A percentile compares a stretch with the other conserved stretches of the same genome.
These are phyloP conservation scores for Elymnias hypermnestra DNA, from an alignment of 1,140 invertebrate genomes.

Conservation along the genomic window DNA sequence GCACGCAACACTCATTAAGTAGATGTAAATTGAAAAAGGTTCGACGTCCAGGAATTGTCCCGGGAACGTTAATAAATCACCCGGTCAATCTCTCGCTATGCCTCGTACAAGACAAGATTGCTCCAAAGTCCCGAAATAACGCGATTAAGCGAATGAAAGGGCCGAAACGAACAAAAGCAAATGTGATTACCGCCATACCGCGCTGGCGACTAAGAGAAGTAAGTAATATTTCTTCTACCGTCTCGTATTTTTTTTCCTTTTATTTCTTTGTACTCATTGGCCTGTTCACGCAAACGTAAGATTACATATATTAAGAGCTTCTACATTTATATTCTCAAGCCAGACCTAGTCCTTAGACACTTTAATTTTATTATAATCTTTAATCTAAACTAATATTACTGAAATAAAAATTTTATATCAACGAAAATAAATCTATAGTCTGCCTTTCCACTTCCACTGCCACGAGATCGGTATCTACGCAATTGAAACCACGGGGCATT, in stretches of 20 bases:
- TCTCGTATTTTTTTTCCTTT: conserved; percentile 29
- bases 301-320: conserved; percentile 29
- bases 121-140: conserved; percentile 61
- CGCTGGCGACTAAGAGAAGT: conserved; percentile 64
- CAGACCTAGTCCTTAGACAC: too few species aligned
- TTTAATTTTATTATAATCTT: too few species aligned
- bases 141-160: conserved; percentile 71
- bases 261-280: conserved; percentile 27
- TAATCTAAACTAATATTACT: too few species aligned
- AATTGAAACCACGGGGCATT: too few species aligned
- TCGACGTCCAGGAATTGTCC: conserved; percentile 5
- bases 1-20: not conserved
- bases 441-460: too few species aligned
- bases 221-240: conserved; percentile 66
- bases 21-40: conserved; percentile 3
- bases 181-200: conserved; percentile 74
- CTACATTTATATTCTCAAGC: not conserved
- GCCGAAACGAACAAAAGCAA: conserved; percentile 66
- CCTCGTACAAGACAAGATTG: conserved; percentile 17
- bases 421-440: too few species aligned
- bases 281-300: conserved; percentile 23
- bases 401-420: too few species aligned
- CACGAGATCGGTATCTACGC: too few species aligned
- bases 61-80: conserved; percentile 19
- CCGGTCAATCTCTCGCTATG: conserved; percentile 21